Base-by-base conservation (phyloP, 1,140 invertebrate species). In the Andricus grossulariae region DNA sequence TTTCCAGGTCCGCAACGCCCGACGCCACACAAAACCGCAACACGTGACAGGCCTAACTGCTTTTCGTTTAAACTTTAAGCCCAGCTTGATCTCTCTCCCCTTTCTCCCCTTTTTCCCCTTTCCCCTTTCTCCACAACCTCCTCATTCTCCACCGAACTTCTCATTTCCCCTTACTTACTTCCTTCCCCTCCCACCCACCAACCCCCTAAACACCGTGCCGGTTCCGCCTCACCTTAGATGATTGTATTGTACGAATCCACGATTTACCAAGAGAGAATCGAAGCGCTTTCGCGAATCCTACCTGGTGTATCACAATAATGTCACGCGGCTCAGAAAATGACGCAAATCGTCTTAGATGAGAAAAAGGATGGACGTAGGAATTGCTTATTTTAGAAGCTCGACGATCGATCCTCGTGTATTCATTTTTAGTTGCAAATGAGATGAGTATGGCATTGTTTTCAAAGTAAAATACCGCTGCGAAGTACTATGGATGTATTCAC, bases 41-140 rank as follows among this genome's bases (percentile, higher is more conserved):
- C 85, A 86, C 85, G 85, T 86, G 83, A 86, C 85, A 85, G 80
- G 74, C 79, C 80, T 83, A 83, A 83, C 82, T 83, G 77, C 82
- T 81, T 83, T 83, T 83, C 82, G 80, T 83, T 83, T 81, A 83
- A 83, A 80, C 73, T 75, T 83, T 79, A 79, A 78, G 70, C 71
- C 55, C 75, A 75, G 72, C 39, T 45, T 45, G 39, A 45, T 45
- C 80, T 76, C 73, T 74, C 80, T 51, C 21, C 49, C 3, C 55
- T 19, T 70, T 45, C 45, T 57, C 76, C 73, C 77, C 77, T 72
- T 74, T 79, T 57, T 79, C 77, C 73, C 75, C 80, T 57, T 16
- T 21, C 3, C 70, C 32, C 55, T 45, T 32, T 51, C 25, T 32
- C 13, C 32, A 19, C 11, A 50, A 73, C 39, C 52, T 60, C 60